Conservation (phyloP, 2,113 vertebrate genomes). For the Pangasianodon hypophthalmus region DNA sequence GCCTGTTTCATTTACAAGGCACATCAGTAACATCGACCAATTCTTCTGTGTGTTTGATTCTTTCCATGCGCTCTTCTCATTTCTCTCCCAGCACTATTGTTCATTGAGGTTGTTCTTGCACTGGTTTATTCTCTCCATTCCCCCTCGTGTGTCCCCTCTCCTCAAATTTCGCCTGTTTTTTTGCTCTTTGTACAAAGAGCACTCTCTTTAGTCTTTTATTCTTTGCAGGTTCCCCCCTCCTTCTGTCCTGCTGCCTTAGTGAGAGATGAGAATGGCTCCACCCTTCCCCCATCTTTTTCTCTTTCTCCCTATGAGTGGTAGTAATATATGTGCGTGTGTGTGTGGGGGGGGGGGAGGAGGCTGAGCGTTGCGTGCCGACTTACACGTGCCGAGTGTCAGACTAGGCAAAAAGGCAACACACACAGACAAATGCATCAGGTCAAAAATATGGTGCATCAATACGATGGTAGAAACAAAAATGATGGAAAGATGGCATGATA, state of each 20-base stretch:
- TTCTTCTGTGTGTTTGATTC: background rate
- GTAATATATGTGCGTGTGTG: conserved; percentile 32
- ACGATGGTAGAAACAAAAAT: background rate
- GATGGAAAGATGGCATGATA: background rate
- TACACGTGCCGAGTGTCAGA: conserved; percentile 75
- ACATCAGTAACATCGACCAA: background rate
- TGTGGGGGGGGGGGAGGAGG: conserved; percentile 34
- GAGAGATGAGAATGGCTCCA: conserved; percentile 54
- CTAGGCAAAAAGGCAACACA: conserved; percentile 42
- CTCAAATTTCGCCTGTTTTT: conserved; percentile 51
- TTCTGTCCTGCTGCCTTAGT: conserved; percentile 44
- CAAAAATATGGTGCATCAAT: background rate
- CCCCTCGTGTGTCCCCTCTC: conserved; percentile 33
- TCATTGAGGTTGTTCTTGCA: background rate
- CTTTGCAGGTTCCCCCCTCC: conserved; percentile 31
- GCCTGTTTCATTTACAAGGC: background rate
- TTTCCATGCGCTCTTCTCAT: background rate
- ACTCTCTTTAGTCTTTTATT: conserved; percentile 40
- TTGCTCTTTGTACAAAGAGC: conserved; percentile 53
- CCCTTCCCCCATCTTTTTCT: conserved; percentile 52
- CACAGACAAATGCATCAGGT: conserved; percentile 27
- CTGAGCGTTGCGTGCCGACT: conserved; percentile 74
- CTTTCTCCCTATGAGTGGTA: conserved; percentile 53
- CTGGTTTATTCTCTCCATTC: conserved; percentile 26
- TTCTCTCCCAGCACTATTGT: background rate